Base-by-base conservation (phyloP, 2,113 vertebrate species). In the Struthio camelus region DNA sequence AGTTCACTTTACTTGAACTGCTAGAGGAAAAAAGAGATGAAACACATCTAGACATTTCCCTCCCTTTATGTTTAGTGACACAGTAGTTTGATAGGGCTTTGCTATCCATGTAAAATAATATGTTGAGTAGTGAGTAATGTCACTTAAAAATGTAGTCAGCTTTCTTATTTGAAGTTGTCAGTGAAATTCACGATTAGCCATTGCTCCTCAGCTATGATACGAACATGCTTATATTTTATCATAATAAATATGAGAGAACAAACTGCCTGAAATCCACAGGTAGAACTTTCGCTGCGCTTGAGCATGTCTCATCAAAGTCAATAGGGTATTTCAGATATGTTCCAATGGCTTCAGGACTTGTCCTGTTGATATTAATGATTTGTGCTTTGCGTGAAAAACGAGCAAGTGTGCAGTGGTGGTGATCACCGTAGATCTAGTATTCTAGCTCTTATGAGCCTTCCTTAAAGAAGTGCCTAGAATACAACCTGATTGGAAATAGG, bases 1-100 rank as follows among this genome's bases (percentile, higher is more conserved):
- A 94, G 65, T 80, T 97, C 58, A 90, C 70, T 97, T 97, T 92
- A 95, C 95, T 93, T 80, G 62, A 86, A 95, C 94, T 72, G 61
- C 34, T 85, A 69, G 61, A 95, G 58, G n/a, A 30, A 40, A 56
- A 53, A 38, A 93, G 86, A 94, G 48, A 89, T 83, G 62, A 95
- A 96, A 80, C 22, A 16, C 42, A 79, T 38, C 3, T 89, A 53
- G 24, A 56, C 90, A 92, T 83, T 95, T 78, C 66, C 44, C 42
- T 94, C 61, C 93, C 50, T 94, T 97, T 85, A 28, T 40, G 93
- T 78, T 83, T 85, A 67, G 58, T 92, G 83, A 97, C 53, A 64
- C 48, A 85, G 91, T 58, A 34, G 15, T 85, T 97, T 94, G 61
- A 91, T 54, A 91, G 24, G 20, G 7, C 65, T 94, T 96, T 38